These are phyloP conservation scores for Florisuga fusca DNA, from an alignment of 2,797 vertebrate genomes.

Conservation along the genomic window DNA sequence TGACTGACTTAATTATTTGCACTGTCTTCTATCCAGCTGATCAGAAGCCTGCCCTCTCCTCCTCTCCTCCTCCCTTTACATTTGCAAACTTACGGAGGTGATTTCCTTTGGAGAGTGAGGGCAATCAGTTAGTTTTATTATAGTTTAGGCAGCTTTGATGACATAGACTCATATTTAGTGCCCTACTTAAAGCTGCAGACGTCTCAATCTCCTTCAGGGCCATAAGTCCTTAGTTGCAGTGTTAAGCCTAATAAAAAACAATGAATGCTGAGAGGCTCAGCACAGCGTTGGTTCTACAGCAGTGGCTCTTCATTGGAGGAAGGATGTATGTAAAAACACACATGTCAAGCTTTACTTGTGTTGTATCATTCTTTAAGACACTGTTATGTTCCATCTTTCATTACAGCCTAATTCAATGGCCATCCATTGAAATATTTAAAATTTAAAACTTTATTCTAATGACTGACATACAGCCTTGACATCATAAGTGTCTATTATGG, in stretches of 20 bases:
- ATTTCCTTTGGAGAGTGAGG: not conserved
- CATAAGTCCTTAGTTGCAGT: not conserved
- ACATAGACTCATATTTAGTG: not conserved
- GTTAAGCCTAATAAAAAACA: not conserved
- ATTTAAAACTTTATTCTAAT: not conserved
- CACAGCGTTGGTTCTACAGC: rapidly evolving
- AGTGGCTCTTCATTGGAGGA: not conserved
- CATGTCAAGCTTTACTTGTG: not conserved
- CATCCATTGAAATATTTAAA: not conserved
- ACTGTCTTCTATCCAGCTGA: not conserved
- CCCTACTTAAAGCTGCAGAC: not conserved
- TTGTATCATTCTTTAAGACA: not conserved
- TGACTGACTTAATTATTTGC: not conserved
- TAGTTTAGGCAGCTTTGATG: not conserved
- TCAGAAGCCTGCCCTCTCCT: not conserved
- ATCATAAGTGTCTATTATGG: not conserved
- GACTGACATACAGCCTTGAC: not conserved
- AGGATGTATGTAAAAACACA: not conserved
- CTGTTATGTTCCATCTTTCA: not conserved
- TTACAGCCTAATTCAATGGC: not conserved
- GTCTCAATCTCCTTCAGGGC: not conserved
- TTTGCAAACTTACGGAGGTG: not conserved
- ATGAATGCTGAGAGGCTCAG: not conserved
- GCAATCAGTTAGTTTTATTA: not conserved
- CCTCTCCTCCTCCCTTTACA: not conserved